Base-by-base conservation (phyloP, 2,113 vertebrate genomes). In the Brachirus orientalis region DNA sequence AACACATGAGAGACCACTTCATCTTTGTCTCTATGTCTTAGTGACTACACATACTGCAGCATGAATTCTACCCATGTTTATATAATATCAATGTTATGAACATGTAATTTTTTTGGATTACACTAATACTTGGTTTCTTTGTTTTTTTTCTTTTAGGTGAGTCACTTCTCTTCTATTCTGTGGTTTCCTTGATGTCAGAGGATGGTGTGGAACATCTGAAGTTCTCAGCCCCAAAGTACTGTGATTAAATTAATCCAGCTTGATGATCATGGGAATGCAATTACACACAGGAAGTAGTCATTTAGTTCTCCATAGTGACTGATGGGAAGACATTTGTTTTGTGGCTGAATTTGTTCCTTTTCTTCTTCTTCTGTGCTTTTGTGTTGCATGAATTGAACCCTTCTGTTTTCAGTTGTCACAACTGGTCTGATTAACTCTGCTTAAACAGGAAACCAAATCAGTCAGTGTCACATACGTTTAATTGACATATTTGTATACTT, bases 81-180 rank as follows among this genome's bases (percentile, higher is more conserved):
- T 40, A 2, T 40, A 40, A 40, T 40, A 11, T 8, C 37, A 40
- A 9, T 40, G 8, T 10, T 40, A 3, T 40, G 3, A 40, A 40
- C 3, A 40, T 6, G 9, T 10, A 40, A 5, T 6, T 40, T 9
- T 40, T 40, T 47, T 4, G n/a, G 19, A 40, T 40, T 45, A 8
- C 40, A 51, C 70, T 83, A 54, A 81, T 18, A n/a, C 5, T 13
- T 17, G 51, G 13, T 87, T 14, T 79, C 45, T 88, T 14, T 84
- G n/a, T 64, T 64, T 4, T 52, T 56, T 81, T 66, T 89, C 57
- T 85, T 87, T 19, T 77, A 93, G 91, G 92, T 93, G 85, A 92
- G 92, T 92, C 58, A 17, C 22, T 52, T 59, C 16, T 47, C 19
- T 19, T 11, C 46, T 54, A 48, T 52, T 65, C 63, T 66, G 28